A percentile compares a stretch with the other conserved stretches of the same genome.
phyloP scores from a whole-genome alignment of 2,113 vertebrate species.

The Syrmaticus mikado region DNA sequence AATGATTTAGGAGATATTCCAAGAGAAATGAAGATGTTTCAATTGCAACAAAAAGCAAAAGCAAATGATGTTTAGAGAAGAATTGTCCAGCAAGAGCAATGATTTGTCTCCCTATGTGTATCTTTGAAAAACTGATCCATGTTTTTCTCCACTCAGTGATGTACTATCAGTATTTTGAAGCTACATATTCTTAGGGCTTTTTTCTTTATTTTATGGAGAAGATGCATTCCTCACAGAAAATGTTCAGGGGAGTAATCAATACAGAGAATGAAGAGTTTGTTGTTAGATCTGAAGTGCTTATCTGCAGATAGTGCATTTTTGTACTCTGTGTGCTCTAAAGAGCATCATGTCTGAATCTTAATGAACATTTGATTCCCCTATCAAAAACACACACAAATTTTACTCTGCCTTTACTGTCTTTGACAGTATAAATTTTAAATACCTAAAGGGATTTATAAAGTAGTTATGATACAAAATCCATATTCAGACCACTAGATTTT shows the following conservation, averaged over 20 bases:
- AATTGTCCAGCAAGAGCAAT: background rate
- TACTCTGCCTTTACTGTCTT: background rate
- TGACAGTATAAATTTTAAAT: background rate
- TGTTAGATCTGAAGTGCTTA: background rate
- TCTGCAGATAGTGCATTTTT: slow-evolving; percentile 7
- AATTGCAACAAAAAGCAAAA: background rate
- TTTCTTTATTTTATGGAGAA: background rate
- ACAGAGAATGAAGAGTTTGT: slow-evolving; percentile 3
- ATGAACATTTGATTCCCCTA: background rate
- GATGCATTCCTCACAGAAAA: background rate
- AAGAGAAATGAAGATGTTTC: background rate
- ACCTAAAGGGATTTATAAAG: background rate
- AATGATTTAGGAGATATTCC: background rate
- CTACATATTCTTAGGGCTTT: background rate
- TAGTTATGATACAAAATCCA: background rate
- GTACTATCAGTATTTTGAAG: background rate
- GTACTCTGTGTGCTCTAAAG: slow-evolving; percentile 7
- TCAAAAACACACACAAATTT: background rate
- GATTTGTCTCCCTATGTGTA: background rate
- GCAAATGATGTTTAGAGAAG: background rate
- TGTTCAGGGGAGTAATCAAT: slow-evolving; percentile 9
- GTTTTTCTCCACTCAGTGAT: background rate
- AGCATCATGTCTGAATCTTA: slow-evolving; percentile 7
- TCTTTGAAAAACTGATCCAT: background rate
- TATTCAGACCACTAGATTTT: slow-evolving; percentile 1